These are phyloP conservation scores for Lordiphosa stackelbergi DNA, from an alignment of 1,140 invertebrate species.

Conservation along the genomic window DNA sequence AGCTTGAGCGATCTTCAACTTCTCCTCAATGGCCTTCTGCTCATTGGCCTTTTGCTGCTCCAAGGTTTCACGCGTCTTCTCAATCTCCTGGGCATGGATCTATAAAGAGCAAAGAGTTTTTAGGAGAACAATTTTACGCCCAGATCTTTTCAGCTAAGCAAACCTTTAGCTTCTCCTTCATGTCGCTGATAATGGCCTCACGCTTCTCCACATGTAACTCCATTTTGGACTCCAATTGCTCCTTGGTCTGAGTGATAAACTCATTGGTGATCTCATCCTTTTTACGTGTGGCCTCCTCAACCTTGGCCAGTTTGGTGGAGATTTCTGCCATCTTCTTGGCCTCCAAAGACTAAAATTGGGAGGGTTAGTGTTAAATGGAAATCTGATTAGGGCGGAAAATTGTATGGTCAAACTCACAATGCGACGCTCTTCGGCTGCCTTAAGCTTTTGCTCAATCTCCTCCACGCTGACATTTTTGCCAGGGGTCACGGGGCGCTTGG, in stretches of 20 bases:
- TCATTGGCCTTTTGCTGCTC: slow-evolving; percentile 91
- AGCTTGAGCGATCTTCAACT: slow-evolving; percentile 88
- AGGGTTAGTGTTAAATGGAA: background rate
- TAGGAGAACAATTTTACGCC: slow-evolving; percentile 51
- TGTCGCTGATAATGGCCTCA: slow-evolving; percentile 90
- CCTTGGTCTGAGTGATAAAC: slow-evolving; percentile 90
- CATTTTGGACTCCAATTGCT: slow-evolving; percentile 93
- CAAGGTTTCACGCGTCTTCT: slow-evolving; percentile 87
- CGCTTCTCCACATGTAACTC: slow-evolving; percentile 91
- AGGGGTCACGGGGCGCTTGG: slow-evolving; percentile 81
- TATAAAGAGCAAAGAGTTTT: slow-evolving; percentile 11
- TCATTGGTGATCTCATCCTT: slow-evolving; percentile 89
- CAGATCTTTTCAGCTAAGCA: slow-evolving; percentile 27
- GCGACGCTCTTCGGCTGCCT: slow-evolving; percentile 93
- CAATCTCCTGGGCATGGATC: slow-evolving; percentile 87
- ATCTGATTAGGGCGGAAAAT: background rate
- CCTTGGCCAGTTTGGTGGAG: slow-evolving; percentile 88
- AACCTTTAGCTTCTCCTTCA: slow-evolving; percentile 92
- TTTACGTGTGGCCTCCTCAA: slow-evolving; percentile 93
- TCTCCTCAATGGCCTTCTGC: slow-evolving; percentile 88
- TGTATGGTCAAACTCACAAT: slow-evolving; percentile 80
- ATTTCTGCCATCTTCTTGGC: slow-evolving; percentile 89
- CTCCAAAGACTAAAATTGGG: slow-evolving; percentile 85
- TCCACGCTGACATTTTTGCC: slow-evolving; percentile 84
- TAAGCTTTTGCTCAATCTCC: slow-evolving; percentile 93